Percentiles rank a stretch among this genome's conserved stretches.
These are phyloP conservation scores for Drosophila barbarae DNA, from an alignment of 2,888 invertebrate genomes.

Conservation along the genomic window DNA sequence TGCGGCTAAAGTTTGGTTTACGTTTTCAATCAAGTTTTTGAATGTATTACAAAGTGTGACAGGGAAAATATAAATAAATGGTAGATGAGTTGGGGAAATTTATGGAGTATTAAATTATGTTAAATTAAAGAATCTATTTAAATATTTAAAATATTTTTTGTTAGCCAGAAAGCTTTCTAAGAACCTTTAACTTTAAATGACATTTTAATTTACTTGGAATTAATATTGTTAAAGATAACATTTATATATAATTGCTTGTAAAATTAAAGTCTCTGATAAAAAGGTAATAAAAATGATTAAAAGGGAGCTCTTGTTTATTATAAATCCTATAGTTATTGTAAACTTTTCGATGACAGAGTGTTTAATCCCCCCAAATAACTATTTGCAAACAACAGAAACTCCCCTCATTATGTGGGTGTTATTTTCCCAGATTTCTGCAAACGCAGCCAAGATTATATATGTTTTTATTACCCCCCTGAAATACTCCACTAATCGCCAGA, in stretches of 20 bases:
- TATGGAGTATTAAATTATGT: neutral
- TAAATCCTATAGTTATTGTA: too few species aligned
- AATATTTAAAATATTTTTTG: neutral
- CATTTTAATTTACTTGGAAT: neutral
- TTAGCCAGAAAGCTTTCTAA: neutral
- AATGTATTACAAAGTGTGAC: neutral
- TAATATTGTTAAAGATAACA: neutral
- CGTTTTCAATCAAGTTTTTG: slow-evolving; percentile 5
- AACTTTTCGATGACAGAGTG: neutral
- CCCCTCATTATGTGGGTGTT: neutral
- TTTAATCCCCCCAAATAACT: neutral
- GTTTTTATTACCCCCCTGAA: neutral
- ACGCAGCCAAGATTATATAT: neutral
- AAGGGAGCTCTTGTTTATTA: too few species aligned
- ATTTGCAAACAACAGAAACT: neutral
- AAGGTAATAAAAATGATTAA: too few species aligned
- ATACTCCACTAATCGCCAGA: slow-evolving; percentile 15
- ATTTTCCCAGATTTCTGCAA: slow-evolving; percentile 1
- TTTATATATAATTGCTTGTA: too few species aligned
- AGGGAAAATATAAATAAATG: neutral
- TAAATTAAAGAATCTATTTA: neutral
- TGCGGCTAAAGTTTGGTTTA: slow-evolving; percentile 1
- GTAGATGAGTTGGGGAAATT: neutral
- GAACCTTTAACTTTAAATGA: neutral
- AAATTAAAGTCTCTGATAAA: too few species aligned